Base-by-base conservation (phyloP, 2,797 vertebrate species). In the Arrhamphus sclerolepis region DNA sequence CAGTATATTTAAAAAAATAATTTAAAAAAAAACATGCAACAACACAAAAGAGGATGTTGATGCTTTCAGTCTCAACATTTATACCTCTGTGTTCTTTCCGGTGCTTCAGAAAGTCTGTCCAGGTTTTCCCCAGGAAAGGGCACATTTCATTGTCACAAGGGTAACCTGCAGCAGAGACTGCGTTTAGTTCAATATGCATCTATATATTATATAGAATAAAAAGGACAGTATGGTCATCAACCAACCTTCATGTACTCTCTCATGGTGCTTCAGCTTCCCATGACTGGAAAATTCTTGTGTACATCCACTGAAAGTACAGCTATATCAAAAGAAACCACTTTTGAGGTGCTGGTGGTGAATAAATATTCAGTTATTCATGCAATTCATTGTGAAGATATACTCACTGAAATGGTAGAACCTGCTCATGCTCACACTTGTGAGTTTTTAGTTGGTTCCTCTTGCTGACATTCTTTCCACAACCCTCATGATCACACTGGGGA, bases 81-180 rank as follows among this genome's bases (percentile, higher is more conserved):
- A 77, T 85, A 97, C 96, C 93, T 93, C 77, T 71, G 59, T 98
- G 97, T 34, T 78, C 69, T 71, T 84, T 91, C 53, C 80, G 87
- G 64, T 99, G 97, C 62, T 93, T 94, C 81, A 91, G 75, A 77
- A 94, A 94, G 20, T 95, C 94, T 0, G 94, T 94, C 97, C 97
- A 98, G 0, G 95, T 98, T 69, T 94, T 95, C 52, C 85, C 97
- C 6, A 85, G 72, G 81, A 94, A 96, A 0, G 79, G 70, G 79
- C 97, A 99, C 13, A 60, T 71, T 24, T 92, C 92, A 31, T 89
- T 90, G 72, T 88, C 89, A 89, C 97, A 99, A 0, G 63, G 39
- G 49, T 98, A 99, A 64, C 95, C 97, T 98, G 65, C 62, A 76
- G 7, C 11, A 58, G n/a, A 31, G 28, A 34, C 6, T 7, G 0